Evolutionary conservation across 2,797 vertebrate genomes (phyloP).

Genomic region (Remorina albescens): DNA sequence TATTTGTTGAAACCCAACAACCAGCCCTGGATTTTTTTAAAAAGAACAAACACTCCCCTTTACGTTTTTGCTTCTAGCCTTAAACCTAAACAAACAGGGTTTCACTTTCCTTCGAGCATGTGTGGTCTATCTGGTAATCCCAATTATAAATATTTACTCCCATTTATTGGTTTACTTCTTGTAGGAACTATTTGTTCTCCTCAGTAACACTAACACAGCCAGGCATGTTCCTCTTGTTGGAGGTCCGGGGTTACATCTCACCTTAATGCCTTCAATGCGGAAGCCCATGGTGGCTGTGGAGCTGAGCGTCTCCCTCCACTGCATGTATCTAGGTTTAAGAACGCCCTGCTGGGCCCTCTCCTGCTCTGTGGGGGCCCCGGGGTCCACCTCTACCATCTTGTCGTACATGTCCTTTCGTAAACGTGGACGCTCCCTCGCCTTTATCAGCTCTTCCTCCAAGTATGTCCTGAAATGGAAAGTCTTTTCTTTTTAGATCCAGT

Average conservation of each 20-base stretch:
- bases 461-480: slow-evolving; percentile 85
- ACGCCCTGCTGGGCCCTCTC: slow-evolving; percentile 87
- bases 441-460: slow-evolving; percentile 91
- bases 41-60: slow-evolving; percentile 46
- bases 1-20: slow-evolving; percentile 20
- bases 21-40: slow-evolving; percentile 23
- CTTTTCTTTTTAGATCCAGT: not conserved
- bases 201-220: not conserved
- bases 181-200: slow-evolving; percentile 36
- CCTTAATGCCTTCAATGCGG: slow-evolving; percentile 94
- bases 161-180: slow-evolving; percentile 26
- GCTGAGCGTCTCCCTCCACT: slow-evolving; percentile 93
- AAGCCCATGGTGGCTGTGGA: slow-evolving; percentile 92
- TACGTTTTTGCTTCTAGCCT: slow-evolving; percentile 18
- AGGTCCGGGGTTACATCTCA: slow-evolving; percentile 61
- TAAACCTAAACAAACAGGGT: not conserved
- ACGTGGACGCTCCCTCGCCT: slow-evolving; percentile 87
- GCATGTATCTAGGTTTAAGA: slow-evolving; percentile 95
- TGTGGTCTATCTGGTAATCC: slow-evolving; percentile 20
- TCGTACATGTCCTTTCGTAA: slow-evolving; percentile 92
- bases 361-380: slow-evolving; percentile 86
- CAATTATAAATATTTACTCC: slow-evolving; percentile 54
- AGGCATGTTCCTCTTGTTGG: not conserved
- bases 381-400: slow-evolving; percentile 94
- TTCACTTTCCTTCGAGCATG: slow-evolving; percentile 13